A percentile compares a stretch with the other conserved stretches of the same genome.
Evolutionary conservation across 1,140 invertebrate species (phyloP).

Genomic region (Galleria mellonella): DNA sequence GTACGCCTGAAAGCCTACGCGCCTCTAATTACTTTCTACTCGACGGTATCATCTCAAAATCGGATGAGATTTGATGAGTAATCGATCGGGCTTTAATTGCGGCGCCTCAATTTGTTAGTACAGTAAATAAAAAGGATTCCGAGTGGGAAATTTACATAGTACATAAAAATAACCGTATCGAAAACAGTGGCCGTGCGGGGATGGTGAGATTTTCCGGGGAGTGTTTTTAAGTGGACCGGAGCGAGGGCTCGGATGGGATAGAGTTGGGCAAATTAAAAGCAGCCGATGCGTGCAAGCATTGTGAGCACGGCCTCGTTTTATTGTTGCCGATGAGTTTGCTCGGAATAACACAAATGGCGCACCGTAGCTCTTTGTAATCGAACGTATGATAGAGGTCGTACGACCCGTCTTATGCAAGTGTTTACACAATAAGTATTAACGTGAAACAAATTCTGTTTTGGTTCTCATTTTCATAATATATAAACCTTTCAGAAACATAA

Average conservation of each 20-base stretch:
- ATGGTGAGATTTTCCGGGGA: slow-evolving; percentile 43
- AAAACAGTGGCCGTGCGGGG: slow-evolving; percentile 11
- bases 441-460: not conserved
- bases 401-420: slow-evolving; percentile 28
- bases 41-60: slow-evolving; percentile 54
- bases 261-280: slow-evolving; percentile 67
- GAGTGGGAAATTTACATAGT: slow-evolving; percentile 20
- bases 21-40: slow-evolving; percentile 66
- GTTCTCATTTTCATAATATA: no score
- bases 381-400: slow-evolving; percentile 25
- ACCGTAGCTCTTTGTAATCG: slow-evolving; percentile 62
- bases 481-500: no score
- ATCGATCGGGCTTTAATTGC: slow-evolving; percentile 55
- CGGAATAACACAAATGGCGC: slow-evolving; percentile 59
- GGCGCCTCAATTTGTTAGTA: slow-evolving; percentile 32
- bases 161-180: slow-evolving; percentile 26
- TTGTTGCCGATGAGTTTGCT: slow-evolving; percentile 68
- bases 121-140: slow-evolving; percentile 24
- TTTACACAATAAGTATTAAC: not conserved
- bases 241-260: slow-evolving; percentile 20
- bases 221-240: slow-evolving; percentile 54
- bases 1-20: slow-evolving; percentile 53
- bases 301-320: slow-evolving; percentile 51
- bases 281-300: slow-evolving; percentile 58
- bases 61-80: slow-evolving; percentile 47